phyloP scores from a whole-genome alignment of 2,797 vertebrate genomes.

The Rhinella marina region DNA sequence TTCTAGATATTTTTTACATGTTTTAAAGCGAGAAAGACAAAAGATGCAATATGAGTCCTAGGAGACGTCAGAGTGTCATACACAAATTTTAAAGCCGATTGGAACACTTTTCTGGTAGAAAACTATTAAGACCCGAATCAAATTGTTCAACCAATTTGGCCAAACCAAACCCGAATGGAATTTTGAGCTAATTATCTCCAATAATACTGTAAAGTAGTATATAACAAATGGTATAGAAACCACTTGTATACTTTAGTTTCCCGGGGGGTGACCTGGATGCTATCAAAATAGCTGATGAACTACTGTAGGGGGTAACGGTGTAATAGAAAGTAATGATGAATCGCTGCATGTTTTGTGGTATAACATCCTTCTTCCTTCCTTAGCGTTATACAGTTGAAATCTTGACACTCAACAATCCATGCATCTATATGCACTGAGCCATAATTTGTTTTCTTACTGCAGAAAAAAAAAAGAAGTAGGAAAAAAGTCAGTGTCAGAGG shows the following conservation, averaged over 20 bases:
- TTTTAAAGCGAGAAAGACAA: no score
- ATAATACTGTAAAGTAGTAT: no score
- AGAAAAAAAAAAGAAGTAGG: constrained; percentile 41
- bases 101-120: no score
- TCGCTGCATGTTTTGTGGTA: background rate
- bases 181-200: no score
- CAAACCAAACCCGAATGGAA: no score
- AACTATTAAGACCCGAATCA: no score
- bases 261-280: background rate
- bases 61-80: no score
- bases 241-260: background rate
- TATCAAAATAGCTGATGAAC: background rate
- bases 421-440: constrained; percentile 22
- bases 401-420: constrained; percentile 1
- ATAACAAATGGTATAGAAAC: background rate
- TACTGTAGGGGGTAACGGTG: background rate
- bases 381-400: background rate
- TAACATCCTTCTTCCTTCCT: background rate
- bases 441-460: constrained; percentile 35
- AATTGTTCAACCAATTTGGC: no score
- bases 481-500: constrained; percentile 63
- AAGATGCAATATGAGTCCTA: no score
- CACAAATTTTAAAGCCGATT: no score
- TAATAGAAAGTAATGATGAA: background rate
- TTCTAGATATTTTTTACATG: no score